A percentile compares a stretch with the other conserved stretches of the same genome.
These are phyloP conservation scores for Drosophila micromelanica DNA, from an alignment of 1,140 invertebrate species.

Conservation along the genomic window DNA sequence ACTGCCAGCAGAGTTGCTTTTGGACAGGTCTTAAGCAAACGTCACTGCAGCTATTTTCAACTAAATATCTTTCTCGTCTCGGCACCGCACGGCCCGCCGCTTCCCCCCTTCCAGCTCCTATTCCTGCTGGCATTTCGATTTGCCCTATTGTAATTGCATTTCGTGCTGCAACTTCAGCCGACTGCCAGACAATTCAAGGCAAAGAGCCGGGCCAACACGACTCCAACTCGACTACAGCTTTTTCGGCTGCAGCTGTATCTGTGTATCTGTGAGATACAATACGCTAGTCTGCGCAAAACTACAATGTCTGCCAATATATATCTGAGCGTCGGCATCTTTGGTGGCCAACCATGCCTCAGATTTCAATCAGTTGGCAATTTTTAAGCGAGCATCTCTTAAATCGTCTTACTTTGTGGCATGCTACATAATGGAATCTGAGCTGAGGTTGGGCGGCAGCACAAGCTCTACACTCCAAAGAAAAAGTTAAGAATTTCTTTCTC, in stretches of 20 bases:
- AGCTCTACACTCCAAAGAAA: background rate
- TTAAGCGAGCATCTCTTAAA: slow-evolving; percentile 28
- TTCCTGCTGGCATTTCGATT: slow-evolving; percentile 54
- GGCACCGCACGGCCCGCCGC: slow-evolving; percentile 14
- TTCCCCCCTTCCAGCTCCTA: slow-evolving; percentile 5
- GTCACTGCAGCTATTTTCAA: slow-evolving; percentile 36
- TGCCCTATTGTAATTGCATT: slow-evolving; percentile 80
- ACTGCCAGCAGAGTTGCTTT: slow-evolving; percentile 18
- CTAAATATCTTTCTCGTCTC: slow-evolving; percentile 21
- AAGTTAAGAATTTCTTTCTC: background rate
- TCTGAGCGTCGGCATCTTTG: slow-evolving; percentile 75
- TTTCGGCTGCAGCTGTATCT: slow-evolving; percentile 17
- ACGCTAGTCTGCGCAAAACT: slow-evolving; percentile 16
- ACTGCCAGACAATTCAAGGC: slow-evolving; percentile 50
- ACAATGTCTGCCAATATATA: slow-evolving; percentile 58
- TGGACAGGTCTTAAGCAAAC: slow-evolving; percentile 23
- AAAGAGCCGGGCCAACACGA: slow-evolving; percentile 45
- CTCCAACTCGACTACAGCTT: slow-evolving; percentile 39
- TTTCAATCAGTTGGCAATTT: slow-evolving; percentile 47
- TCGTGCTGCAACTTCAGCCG: slow-evolving; percentile 75
- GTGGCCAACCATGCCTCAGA: slow-evolving; percentile 49
- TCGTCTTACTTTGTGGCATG: slow-evolving; percentile 44
- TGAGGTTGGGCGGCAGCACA: background rate
- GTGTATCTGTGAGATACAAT: slow-evolving; percentile 50
- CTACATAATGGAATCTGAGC: slow-evolving; percentile 25